Evolutionary conservation across 2,888 invertebrate genomes (phyloP).

Genomic region (Lordiphosa fenestrarum): DNA sequence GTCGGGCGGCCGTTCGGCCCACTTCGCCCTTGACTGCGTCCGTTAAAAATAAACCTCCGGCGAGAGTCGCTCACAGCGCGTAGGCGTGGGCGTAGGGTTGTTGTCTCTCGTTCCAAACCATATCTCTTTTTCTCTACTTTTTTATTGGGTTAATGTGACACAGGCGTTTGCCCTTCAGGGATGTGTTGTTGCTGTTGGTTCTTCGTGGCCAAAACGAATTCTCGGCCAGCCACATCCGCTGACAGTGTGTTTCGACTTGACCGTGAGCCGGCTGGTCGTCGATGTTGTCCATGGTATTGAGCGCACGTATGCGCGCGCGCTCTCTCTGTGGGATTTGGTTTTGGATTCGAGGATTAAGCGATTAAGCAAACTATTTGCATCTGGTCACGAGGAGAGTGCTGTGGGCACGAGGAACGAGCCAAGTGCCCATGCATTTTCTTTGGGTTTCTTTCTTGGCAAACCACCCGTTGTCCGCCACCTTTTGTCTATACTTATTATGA

Average conservation of each 20-base stretch:
- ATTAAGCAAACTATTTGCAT: slow-evolving; percentile 10
- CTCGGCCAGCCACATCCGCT: slow-evolving; percentile 45
- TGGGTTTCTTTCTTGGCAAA: slow-evolving; percentile 39
- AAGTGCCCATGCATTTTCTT: slow-evolving; percentile 34
- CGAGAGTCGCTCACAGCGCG: slow-evolving; percentile 16
- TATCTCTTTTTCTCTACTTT: slow-evolving; percentile 23
- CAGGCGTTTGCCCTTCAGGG: slow-evolving; percentile 15
- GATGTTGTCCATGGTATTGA: slow-evolving; percentile 49
- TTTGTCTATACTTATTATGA: slow-evolving; percentile 48
- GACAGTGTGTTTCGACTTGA: slow-evolving; percentile 74
- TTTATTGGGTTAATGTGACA: slow-evolving; percentile 76
- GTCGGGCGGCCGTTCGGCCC: slow-evolving; percentile 13
- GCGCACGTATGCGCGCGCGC: slow-evolving; percentile 27
- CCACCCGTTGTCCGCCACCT: slow-evolving; percentile 34
- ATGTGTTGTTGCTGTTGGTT: slow-evolving; percentile 4
- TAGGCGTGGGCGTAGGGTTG: slow-evolving; percentile 25
- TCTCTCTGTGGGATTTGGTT: slow-evolving; percentile 11
- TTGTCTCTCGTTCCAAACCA: slow-evolving; percentile 23
- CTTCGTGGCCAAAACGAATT: slow-evolving; percentile 2
- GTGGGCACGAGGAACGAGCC: slow-evolving; percentile 27
- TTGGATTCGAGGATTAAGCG: too few relatives aligned
- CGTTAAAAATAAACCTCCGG: slow-evolving; percentile 39
- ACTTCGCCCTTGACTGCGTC: slow-evolving; percentile 54
- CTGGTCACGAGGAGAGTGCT: background rate
- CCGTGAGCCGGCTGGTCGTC: slow-evolving; percentile 56